Percentiles rank a stretch among this genome's conserved stretches.
These are phyloP conservation scores for Lycophotia porphyrea DNA, from an alignment of 2,888 invertebrate genomes.

Conservation along the genomic window DNA sequence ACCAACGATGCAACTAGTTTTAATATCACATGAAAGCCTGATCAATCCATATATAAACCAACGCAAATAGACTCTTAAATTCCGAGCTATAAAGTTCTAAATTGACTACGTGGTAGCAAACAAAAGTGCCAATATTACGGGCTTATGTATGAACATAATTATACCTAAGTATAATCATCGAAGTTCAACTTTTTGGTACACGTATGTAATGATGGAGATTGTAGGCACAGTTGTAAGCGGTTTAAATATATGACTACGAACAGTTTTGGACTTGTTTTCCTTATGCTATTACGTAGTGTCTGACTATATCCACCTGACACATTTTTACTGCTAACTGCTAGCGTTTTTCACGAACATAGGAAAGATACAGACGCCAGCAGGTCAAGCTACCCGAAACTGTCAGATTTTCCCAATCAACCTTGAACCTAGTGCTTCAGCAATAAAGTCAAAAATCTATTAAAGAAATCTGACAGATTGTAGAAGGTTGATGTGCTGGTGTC, in stretches of 20 bases:
- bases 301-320: neutral
- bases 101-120: conserved; percentile 4
- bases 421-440: too few species aligned
- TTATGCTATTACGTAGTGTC: conserved; percentile 21
- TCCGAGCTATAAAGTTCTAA: conserved; percentile 17
- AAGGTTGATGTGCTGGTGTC: too few species aligned
- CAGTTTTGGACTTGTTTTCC: conserved; percentile 42
- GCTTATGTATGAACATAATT: conserved; percentile 48
- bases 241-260: conserved; percentile 27
- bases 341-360: neutral
- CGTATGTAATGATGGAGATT: conserved; percentile 45
- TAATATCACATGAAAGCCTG: conserved; percentile 49
- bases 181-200: conserved; percentile 29
- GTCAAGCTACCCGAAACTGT: too few species aligned
- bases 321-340: neutral
- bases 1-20: conserved; percentile 59
- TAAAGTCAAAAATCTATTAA: too few species aligned
- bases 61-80: conserved; percentile 28
- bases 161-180: conserved; percentile 39
- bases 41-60: conserved; percentile 13
- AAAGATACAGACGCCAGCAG: too few species aligned
- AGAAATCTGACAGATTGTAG: too few species aligned
- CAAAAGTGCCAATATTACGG: conserved; percentile 49
- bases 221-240: conserved; percentile 38
- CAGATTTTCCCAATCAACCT: too few species aligned